phyloP scores from a whole-genome alignment of 2,113 vertebrate genomes.

The Urocitellus parryii region DNA sequence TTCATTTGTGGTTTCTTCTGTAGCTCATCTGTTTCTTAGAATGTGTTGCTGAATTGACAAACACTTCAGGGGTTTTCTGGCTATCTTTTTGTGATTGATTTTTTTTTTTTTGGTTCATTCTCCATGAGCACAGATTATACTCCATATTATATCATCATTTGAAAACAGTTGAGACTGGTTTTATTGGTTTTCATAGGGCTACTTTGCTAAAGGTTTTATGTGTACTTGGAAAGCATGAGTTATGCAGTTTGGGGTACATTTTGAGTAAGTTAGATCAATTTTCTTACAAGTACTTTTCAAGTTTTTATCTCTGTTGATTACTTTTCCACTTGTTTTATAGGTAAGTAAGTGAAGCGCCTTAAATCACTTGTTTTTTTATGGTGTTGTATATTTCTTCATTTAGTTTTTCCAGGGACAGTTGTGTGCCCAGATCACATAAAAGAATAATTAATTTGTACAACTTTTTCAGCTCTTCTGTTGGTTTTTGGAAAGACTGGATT shows the following conservation, averaged over 20 bases:
- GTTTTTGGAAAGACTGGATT: neutral
- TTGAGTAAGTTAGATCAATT: neutral
- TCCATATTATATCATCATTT: neutral
- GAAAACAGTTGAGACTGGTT: neutral
- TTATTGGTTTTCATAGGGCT: neutral
- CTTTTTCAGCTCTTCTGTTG: fast-evolving
- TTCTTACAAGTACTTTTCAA: neutral
- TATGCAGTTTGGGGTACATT: neutral
- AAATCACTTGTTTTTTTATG: neutral
- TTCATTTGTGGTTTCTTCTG: conserved; percentile 44
- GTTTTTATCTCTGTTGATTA: neutral
- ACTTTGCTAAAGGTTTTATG: neutral
- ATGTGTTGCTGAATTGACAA: conserved; percentile 22
- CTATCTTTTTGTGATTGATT: neutral
- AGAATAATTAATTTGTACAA: neutral
- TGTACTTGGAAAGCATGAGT: neutral
- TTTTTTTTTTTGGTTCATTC: neutral
- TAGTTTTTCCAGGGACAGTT: neutral
- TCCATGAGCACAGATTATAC: neutral
- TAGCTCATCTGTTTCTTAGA: conserved; percentile 4
- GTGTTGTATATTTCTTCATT: neutral
- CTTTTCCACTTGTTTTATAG: neutral
- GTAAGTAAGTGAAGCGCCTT: neutral
- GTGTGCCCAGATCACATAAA: neutral
- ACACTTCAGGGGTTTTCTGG: neutral